phyloP scores from a whole-genome alignment of 2,797 vertebrate genomes.

The Coregonus sp. region DNA sequence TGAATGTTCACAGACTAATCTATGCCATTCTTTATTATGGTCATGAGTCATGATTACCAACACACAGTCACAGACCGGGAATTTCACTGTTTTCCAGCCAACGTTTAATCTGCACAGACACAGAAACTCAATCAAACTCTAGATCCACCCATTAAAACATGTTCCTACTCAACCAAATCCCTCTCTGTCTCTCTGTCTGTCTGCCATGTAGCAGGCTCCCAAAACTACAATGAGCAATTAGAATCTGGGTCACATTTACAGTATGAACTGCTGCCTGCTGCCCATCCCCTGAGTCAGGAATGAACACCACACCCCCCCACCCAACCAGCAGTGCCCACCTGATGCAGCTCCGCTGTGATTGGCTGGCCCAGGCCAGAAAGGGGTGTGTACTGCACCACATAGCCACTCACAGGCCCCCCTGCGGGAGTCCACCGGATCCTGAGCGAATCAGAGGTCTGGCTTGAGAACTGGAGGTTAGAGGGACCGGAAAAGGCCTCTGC shows the following conservation, averaged over 20 bases:
- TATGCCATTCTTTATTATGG: slow-evolving; percentile 20
- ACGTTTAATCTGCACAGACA: slow-evolving; percentile 37
- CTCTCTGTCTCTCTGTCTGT: slow-evolving; percentile 1
- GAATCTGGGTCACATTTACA: slow-evolving; percentile 11
- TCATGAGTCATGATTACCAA: background rate
- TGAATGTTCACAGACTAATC: background rate
- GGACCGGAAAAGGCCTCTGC: slow-evolving; percentile 78
- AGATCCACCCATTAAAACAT: slow-evolving; percentile 52
- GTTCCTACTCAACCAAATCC: slow-evolving; percentile 45
- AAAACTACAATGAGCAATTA: slow-evolving; percentile 25
- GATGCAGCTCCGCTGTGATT: slow-evolving; percentile 77
- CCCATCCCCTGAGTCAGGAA: background rate
- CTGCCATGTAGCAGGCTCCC: background rate
- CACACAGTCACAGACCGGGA: background rate
- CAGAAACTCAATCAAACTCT: slow-evolving; percentile 13
- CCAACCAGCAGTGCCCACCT: slow-evolving; percentile 75
- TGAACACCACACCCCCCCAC: background rate
- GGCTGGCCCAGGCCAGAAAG: slow-evolving; percentile 87
- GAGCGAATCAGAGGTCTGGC: slow-evolving; percentile 77
- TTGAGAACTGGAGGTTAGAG: slow-evolving; percentile 83
- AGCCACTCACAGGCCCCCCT: slow-evolving; percentile 84
- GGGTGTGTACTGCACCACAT: slow-evolving; percentile 85
- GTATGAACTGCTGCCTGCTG: background rate
- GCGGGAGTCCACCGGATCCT: slow-evolving; percentile 84
- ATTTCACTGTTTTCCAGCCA: slow-evolving; percentile 41